Base-by-base conservation (phyloP, 1,140 invertebrate genomes). In the Aphis gossypii region DNA sequence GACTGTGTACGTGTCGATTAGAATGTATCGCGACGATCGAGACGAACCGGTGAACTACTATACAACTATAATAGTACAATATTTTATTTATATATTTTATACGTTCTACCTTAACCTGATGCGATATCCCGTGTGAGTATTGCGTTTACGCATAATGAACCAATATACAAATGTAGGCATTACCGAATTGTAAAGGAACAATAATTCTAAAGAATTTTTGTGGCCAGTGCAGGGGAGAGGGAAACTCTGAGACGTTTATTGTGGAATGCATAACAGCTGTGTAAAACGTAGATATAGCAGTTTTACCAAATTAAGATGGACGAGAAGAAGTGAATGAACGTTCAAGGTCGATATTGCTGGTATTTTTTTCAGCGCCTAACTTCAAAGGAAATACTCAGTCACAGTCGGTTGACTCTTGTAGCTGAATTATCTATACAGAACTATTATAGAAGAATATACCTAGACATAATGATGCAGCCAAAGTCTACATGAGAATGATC, bases 261-360 rank as follows among this genome's bases (percentile, higher is more conserved):
- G 84, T 44, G 54, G 89, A 90, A 90, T 90, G 87, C n/a, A 51
- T 76, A 76, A 76, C 60, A 76, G 60, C 60, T 76, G 60, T n/a
- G 60, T 76, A 76, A 76, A 76, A n/a, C 38, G 87, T 44, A 60
- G 88, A 38, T 60, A 83, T 82, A 54, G 91, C 76, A 93, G 92
- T 93, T 93, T 86, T 93, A 93, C 92, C 76, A 93, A 93, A 93
- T 93, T 93, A 93, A 93, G 68, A 92, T 18, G 76, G 44, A 76
- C 60, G 60, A 84, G 82, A 92, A 83, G 91, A 89, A 93, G 92
- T 93, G 92, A 93, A 93, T 44, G 92, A 93, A 93, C 92, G 92
- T 93, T 93, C 92, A 93, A 93, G 92, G 92, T 84, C 82, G 41
- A 44, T 51, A 14, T 41, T 25, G 38, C 8, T 84, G 82, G 92